Evolutionary conservation across 2,113 vertebrate genomes (phyloP), one percentile per base, ranked within the genome.

Genomic region (Mesocricetus auratus): DNA sequence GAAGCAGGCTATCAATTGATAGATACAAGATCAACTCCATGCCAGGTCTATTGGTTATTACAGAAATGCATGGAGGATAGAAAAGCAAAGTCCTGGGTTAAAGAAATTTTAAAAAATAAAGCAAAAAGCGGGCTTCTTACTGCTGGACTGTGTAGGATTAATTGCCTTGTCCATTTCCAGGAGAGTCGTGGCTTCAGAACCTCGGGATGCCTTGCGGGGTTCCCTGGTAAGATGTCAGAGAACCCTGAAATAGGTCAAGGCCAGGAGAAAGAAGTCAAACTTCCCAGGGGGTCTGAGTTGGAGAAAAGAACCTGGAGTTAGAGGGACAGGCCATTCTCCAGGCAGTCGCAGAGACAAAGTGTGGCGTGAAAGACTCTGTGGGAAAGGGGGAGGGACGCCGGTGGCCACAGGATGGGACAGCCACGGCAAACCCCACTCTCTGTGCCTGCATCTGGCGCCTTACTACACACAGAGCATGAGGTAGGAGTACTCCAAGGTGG

Each of bases 41-140:
- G 8, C 56, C 39, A 9, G n/a, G n/a, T 75, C 69, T n/a, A 1
- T 0, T 0, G 0, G 66, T 64, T 74, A 78, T 56, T 47, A 62
- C 2, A 56, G 39, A 47, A 5, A n/a, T 42, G 21, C 4, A 39
- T 45, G 86, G n/a, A 15, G 74, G 39, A 15, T 1, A 33, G 19
- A 33, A 60, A 69, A n/a, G 68, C 13, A 33, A 96, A 73, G 81
- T 53, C 1, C 53, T 89, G 73, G 8, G 15, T 42, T 71, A 50
- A 73, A 86, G 74, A 97, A 90, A 86, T 16, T 73, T 19, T 2
- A n/a, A n/a, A 75, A 82, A 33, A 75, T 11, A 73, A 77, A 86
- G 39, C 2, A 33, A 69, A n/a, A 69, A 79, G 50, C 5, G 62
- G 62, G 42, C 82, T 71, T 94, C 31, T 42, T 45, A 22, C 24